A percentile compares a stretch with the other conserved stretches of the same genome.
These are phyloP conservation scores for Thamnaconus septentrionalis DNA, from an alignment of 2,113 vertebrate species.

Conservation along the genomic window DNA sequence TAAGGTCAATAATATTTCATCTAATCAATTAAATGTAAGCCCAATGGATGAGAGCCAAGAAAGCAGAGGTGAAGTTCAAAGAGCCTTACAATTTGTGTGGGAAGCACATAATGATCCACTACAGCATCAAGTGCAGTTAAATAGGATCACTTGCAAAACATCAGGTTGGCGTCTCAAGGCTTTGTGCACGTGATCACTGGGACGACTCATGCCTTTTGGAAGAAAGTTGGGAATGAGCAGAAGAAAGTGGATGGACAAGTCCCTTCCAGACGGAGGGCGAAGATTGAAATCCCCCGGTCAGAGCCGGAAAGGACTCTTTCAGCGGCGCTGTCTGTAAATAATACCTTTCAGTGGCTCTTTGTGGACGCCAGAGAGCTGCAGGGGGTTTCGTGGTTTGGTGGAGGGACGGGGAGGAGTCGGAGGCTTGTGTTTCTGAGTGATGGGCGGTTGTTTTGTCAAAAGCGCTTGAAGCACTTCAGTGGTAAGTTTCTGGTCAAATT, in stretches of 20 bases:
- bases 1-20: too few species aligned
- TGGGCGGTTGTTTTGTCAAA: constrained; percentile 12
- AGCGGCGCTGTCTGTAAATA: constrained; percentile 44
- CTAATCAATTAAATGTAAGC: too few species aligned
- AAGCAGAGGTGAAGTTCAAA: too few species aligned
- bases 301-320: constrained; percentile 36
- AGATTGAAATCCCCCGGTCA: constrained; percentile 16
- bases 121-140: too few species aligned
- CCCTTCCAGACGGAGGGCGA: constrained; percentile 19
- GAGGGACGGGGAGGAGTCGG: constrained; percentile 17
- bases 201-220: neutral
- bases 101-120: too few species aligned
- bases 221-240: constrained; percentile 1
- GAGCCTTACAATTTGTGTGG: too few species aligned
- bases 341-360: constrained; percentile 49
- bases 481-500: too few species aligned
- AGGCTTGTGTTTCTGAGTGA: constrained; percentile 10
- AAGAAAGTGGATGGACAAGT: constrained; percentile 18
- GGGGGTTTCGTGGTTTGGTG: constrained; percentile 24
- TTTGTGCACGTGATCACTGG: too few species aligned
- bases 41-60: too few species aligned
- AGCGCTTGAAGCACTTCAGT: too few species aligned
- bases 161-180: too few species aligned
- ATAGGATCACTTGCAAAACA: too few species aligned
- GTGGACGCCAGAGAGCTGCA: constrained; percentile 26